Base-by-base conservation (phyloP, 2,113 vertebrate genomes). In the Castor canadensis region DNA sequence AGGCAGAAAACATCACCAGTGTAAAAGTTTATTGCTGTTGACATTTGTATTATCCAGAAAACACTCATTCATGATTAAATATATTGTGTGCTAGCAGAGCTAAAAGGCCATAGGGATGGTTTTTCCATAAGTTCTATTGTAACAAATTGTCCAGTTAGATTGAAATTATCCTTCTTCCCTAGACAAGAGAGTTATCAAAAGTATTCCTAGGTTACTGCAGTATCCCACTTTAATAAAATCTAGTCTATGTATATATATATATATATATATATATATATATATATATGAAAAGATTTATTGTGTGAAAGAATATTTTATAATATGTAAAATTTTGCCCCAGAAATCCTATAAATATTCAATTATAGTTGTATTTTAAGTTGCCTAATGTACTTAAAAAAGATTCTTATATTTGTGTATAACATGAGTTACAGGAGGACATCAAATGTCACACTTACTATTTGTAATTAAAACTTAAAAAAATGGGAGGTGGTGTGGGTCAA, bases 281-380 rank as follows among this genome's bases (percentile, higher is more conserved):
- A 58, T 66, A 13, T 7, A 43, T 17, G 28, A 80, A 66, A 94
- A 1, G 16, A 93, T 72, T 85, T 60, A 79, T 54, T 71, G 1
- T 69, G 28, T 83, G 75, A 96, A 75, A 75, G 9, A 95, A 95
- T 75, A 13, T 13, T 60, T 90, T 75, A 69, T 10, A 58, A 67
- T 54, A 84, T 69, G 3, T 76, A 85, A 77, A 91, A 72, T 32
- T 86, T 93, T 95, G 8, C 56, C 32, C 66, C 47, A 93, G 52
- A 95, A 80, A 67, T 79, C 28, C 45, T 92, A 86, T 91, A 93
- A 87, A 80, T 92, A 92, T 82, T 86, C 76, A 87, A 90, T 38
- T 84, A 52, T 6, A 93, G 62, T 32, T 96, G 15, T 20, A 94
- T 91, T 96, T 97, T 6, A 54, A 73, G 66, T 72, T 94, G 3